A percentile compares a stretch with the other conserved stretches of the same genome.
These are phyloP conservation scores for Trissoscelio sp. DNA, from an alignment of 2,888 invertebrate genomes.

Conservation along the genomic window DNA sequence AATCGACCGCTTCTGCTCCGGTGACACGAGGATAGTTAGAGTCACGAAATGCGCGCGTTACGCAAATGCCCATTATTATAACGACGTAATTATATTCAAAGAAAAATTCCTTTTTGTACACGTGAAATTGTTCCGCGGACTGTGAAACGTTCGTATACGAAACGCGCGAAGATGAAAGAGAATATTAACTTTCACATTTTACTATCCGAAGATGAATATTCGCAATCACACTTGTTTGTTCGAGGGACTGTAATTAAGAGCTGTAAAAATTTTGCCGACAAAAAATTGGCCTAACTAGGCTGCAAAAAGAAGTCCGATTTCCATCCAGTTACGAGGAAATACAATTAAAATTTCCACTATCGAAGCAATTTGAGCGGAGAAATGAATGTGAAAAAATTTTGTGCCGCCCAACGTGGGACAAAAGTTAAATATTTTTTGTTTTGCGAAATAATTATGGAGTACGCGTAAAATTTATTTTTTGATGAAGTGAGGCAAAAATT, in stretches of 20 bases:
- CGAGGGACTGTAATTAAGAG: slow-evolving; percentile 33
- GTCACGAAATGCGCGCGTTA: slow-evolving; percentile 62
- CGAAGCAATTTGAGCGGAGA: too few relatives aligned
- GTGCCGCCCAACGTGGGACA: too few relatives aligned
- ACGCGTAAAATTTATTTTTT: too few relatives aligned
- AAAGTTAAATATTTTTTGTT: too few relatives aligned
- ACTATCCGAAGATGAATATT: slow-evolving; percentile 46
- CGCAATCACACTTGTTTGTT: slow-evolving; percentile 31
- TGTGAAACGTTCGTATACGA: slow-evolving; percentile 50
- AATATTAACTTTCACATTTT: slow-evolving; percentile 66
- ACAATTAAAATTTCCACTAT: too few relatives aligned
- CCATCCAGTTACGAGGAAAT: too few relatives aligned
- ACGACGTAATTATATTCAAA: slow-evolving; percentile 51
- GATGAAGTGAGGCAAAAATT: too few relatives aligned
- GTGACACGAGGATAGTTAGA: slow-evolving; percentile 30
- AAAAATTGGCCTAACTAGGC: slow-evolving; percentile 20
- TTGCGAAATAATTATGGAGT: too few relatives aligned
- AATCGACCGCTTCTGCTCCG: slow-evolving; percentile 15
- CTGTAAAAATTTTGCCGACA: slow-evolving; percentile 31
- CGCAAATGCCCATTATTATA: slow-evolving; percentile 60
- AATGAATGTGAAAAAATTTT: too few relatives aligned
- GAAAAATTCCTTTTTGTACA: slow-evolving; percentile 38
- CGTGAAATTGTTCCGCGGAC: slow-evolving; percentile 48
- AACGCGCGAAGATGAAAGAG: slow-evolving; percentile 50
- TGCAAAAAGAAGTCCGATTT: too few relatives aligned